Evolutionary conservation across 2,888 invertebrate species (phyloP), one percentile per base, ranked within the genome.

Genomic region (Acanthosepion lycidas): DNA sequence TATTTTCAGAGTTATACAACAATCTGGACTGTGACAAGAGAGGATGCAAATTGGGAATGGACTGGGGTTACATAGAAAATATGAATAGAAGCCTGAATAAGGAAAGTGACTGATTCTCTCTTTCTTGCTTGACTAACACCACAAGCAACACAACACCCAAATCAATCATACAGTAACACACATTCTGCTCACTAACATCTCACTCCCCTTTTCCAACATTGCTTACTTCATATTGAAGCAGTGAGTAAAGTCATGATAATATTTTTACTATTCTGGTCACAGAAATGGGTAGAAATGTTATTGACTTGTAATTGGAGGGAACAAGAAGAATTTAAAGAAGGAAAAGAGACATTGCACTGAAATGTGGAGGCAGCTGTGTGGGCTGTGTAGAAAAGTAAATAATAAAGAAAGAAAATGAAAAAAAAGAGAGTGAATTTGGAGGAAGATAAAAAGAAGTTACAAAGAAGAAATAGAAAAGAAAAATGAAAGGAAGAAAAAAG

Each of bases 1-100:
- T 78, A 78, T 78, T 78, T 78, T 78, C n/a, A 78, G 78, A 78
- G n/a, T 78, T 78, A n/a, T 78, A 78, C n/a, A 78, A 78, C 78
- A 78, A 78, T 78, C 78, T 78, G n/a, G 78, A 78, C 33, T 15
- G 78, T 78, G n/a, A 78, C 78, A n/a, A 78, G 78, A 78, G 78
- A 78, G n/a, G n/a, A 78, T 78, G n/a, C 78, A 78, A 78, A 78
- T 78, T n/a, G n/a, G 78, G n/a, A 78, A 78, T 78, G n/a, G n/a
- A 33, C 12, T 18, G 15, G 78, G n/a, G n/a, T 78, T 33, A n/a
- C 9, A n/a, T 12, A n/a, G n/a, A 33, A 78, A 78, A 78, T 78
- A 78, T 15, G n/a, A n/a, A 78, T 78, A n/a, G 78, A 33, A 78
- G 4, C n/a, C 9, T 33, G n/a, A 78, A 18, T 33, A n/a, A 12